Conservation (phyloP, 2,797 vertebrate species). For the Cirrhinus molitorella region DNA sequence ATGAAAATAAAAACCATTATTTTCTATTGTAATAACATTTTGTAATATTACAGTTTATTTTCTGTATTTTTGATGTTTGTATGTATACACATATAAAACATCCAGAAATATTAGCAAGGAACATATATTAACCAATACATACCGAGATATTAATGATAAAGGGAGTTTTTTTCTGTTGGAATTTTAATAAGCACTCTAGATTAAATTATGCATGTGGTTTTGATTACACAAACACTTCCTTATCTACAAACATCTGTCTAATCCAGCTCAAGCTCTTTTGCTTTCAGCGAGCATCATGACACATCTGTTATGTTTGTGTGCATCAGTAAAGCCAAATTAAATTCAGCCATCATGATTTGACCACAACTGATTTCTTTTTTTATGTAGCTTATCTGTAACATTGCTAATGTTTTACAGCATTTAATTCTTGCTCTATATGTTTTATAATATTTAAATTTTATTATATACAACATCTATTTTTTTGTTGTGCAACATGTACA, state of each 20-base stretch:
- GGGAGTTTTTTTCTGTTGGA: background rate
- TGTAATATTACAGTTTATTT: too few species aligned
- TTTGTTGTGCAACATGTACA: background rate
- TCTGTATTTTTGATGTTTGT: too few species aligned
- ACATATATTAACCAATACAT: background rate
- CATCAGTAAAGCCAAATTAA: background rate
- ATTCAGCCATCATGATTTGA: background rate
- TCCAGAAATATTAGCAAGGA: too few species aligned
- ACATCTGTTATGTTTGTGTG: slow-evolving; percentile 17
- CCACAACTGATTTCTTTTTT: background rate
- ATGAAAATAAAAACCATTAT: too few species aligned
- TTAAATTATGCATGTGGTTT: slow-evolving; percentile 2
- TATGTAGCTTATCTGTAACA: background rate
- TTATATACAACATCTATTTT: background rate
- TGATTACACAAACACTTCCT: slow-evolving; percentile 1
- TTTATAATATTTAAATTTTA: background rate
- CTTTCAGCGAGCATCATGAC: background rate
- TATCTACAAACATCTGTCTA: slow-evolving; percentile 2
- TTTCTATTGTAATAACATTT: too few species aligned
- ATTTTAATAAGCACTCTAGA: background rate
- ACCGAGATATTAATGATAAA: background rate
- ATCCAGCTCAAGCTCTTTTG: background rate
- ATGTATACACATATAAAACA: too few species aligned
- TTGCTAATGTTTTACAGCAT: too few species aligned
- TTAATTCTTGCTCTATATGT: background rate